Evolutionary conservation across 2,888 invertebrate genomes (phyloP).

Genomic region (Thelaira solivaga): DNA sequence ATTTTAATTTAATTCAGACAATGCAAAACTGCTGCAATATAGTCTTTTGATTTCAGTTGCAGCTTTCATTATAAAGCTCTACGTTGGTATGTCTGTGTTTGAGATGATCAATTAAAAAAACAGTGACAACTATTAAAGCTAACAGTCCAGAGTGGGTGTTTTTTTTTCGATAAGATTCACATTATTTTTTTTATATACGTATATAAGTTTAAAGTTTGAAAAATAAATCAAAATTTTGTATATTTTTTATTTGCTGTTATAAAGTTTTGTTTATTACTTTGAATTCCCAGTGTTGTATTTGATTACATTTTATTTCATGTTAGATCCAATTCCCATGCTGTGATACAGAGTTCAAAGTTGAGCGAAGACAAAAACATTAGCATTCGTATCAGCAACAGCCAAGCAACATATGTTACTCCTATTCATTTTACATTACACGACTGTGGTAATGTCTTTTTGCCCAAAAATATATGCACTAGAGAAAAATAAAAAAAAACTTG

Average conservation of each 20-base stretch:
- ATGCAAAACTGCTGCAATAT: slow-evolving; percentile 43
- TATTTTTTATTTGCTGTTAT: background rate
- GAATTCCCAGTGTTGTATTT: slow-evolving; percentile 39
- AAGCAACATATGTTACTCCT: slow-evolving; percentile 48
- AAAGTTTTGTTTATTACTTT: background rate
- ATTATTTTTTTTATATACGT: slow-evolving; percentile 19
- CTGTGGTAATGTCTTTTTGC: slow-evolving; percentile 47
- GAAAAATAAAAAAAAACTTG: slow-evolving; percentile 31
- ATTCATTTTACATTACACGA: slow-evolving; percentile 22
- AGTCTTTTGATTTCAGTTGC: slow-evolving; percentile 22
- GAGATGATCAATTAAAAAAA: slow-evolving; percentile 45
- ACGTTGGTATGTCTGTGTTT: background rate
- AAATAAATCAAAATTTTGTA: slow-evolving; percentile 45
- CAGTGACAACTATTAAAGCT: slow-evolving; percentile 59
- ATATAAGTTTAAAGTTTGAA: background rate
- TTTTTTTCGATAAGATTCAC: slow-evolving; percentile 10
- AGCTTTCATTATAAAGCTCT: slow-evolving; percentile 23
- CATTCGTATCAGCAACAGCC: slow-evolving; percentile 17
- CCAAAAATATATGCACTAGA: slow-evolving; percentile 39
- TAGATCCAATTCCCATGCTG: slow-evolving; percentile 62
- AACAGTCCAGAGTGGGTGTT: slow-evolving; percentile 56
- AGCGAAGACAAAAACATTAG: slow-evolving; percentile 42
- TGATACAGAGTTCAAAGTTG: slow-evolving; percentile 60
- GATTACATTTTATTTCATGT: slow-evolving; percentile 27
- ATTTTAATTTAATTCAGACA: slow-evolving; percentile 44